A percentile compares a stretch with the other conserved stretches of the same genome.
phyloP scores from a whole-genome alignment of 1,140 invertebrate species.

The Caerostris darwini region DNA sequence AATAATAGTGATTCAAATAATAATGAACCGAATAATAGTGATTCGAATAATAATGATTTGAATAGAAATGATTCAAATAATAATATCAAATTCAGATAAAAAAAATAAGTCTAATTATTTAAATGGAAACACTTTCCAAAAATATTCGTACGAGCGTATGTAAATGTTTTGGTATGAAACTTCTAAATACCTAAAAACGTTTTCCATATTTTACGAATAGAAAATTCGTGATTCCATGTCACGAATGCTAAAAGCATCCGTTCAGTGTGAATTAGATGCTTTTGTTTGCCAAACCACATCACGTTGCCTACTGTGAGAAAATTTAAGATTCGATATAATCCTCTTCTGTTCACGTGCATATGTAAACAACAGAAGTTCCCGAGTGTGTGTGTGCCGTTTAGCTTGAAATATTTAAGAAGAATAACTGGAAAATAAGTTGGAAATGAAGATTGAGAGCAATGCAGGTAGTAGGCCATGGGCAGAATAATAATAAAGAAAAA shows the following conservation, averaged over 20 bases:
- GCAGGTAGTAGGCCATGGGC: conserved; percentile 9
- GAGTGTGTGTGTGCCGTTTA: neutral
- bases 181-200: neutral
- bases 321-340: neutral
- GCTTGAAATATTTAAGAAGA: neutral
- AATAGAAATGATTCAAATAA: too few species aligned
- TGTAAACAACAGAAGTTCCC: neutral
- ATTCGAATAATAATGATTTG: too few species aligned
- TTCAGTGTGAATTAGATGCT: neutral
- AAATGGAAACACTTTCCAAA: too few species aligned
- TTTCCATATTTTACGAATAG: neutral
- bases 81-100: too few species aligned
- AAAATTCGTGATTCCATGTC: neutral
- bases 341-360: neutral
- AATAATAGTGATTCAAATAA: too few species aligned
- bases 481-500: neutral
- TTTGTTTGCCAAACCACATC: neutral
- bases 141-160: too few species aligned
- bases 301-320: neutral
- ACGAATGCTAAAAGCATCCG: neutral
- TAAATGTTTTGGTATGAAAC: neutral
- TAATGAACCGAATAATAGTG: too few species aligned
- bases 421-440: neutral
- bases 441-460: neutral
- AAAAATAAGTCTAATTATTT: too few species aligned